These are phyloP conservation scores for Notarius lentiginosus DNA, from an alignment of 2,113 vertebrate genomes.

Conservation along the genomic window DNA sequence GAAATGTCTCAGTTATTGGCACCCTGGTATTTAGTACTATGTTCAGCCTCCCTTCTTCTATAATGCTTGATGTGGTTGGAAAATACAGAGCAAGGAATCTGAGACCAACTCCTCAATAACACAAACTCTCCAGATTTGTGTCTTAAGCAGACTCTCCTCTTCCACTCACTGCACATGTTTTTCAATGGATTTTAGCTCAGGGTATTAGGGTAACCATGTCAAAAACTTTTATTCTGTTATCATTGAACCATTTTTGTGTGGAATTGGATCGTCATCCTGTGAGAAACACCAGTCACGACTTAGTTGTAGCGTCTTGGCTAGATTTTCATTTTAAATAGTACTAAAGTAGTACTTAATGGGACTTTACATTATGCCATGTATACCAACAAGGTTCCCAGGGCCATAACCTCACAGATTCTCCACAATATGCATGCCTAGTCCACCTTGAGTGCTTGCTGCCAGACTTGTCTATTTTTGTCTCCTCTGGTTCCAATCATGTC, in stretches of 20 bases:
- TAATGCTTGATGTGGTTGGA: no score
- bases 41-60: no score
- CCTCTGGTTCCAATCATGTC: no score
- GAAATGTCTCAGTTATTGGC: no score
- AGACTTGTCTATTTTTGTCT: no score
- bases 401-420: not conserved
- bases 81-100: not conserved
- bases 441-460: not conserved
- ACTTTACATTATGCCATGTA: not conserved
- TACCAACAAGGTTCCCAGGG: not conserved
- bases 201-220: not conserved
- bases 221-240: not conserved
- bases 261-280: not conserved
- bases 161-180: no score
- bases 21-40: no score
- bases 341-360: not conserved
- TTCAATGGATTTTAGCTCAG: not conserved
- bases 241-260: not conserved
- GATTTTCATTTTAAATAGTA: not conserved
- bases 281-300: not conserved
- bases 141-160: not conserved
- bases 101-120: not conserved
- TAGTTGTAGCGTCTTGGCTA: not conserved
- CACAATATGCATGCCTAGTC: not conserved
- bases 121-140: not conserved